Base-by-base conservation (phyloP, 2,797 vertebrate species). In the Perodicticus potto region DNA sequence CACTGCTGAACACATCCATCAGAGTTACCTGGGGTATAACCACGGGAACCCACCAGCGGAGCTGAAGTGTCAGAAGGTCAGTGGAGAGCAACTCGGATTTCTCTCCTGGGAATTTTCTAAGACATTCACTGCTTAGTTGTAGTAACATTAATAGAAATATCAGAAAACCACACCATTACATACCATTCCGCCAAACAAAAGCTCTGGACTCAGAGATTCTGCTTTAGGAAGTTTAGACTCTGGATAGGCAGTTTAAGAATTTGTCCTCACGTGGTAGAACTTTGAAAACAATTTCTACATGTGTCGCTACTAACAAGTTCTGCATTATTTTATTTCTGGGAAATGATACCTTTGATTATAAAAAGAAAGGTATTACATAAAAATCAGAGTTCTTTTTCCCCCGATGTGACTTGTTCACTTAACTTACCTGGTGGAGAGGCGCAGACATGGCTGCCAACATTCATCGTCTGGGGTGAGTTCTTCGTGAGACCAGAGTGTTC, bases 41-140 rank as follows among this genome's bases (percentile, higher is more conserved):
- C 89, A 45, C 0, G 1, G 80, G 77, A 59, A 88, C 43, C 59
- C 25, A 1, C 69, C 40, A 80, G 9, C 20, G 2, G 34, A 85
- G 29, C 83, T 67, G 57, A 73, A 86, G 73, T 93, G 89, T 95
- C 89, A 86, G 67, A 77, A 89, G 89, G 92, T 95, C 91, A 29
- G 83, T 80, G 69, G 45, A 63, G 69, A 96, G 89, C 49, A 94
- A 34, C 23, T 72, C 22, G 23, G 1, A 82, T 93, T 67, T 63
- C n/a, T 86, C 95, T 95, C 84, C 65, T 61, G 96, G 81, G 96
- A 78, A 78, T 95, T 87, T 78, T 88, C 65, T 72, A 63, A 40
- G 53, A 63, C 76, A 59, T 20, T 19, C 17, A 40, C 70, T 40
- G 82, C 49, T 92, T 88, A 69, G 61, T 40, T 53, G n/a, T 74